Base-by-base conservation (phyloP, 2,113 vertebrate genomes). In the Nymphicus hollandicus region DNA sequence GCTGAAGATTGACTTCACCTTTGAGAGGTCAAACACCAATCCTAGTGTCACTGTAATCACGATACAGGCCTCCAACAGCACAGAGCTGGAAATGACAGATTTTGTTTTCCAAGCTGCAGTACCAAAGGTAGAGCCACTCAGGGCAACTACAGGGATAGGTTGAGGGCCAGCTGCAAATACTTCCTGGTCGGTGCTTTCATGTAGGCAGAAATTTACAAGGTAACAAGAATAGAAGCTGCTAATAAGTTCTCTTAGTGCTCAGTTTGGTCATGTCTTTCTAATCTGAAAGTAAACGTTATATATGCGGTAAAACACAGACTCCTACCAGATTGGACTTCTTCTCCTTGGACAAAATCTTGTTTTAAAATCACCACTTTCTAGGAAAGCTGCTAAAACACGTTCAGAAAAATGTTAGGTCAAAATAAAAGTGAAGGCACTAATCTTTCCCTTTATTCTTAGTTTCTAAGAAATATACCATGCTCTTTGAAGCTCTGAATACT, bases 51-150 rank as follows among this genome's bases (percentile, higher is more conserved):
- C 99, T 27, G 98, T 99, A 97, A 99, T 99, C 95, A 99, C 99
- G 71, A 99, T 99, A 98, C 99, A 99, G 87, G 99, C 99, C 96
- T 99, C 98, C 93, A 99, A 99, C 98, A 98, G 98, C 90, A 99
- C 99, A 70, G 99, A 99, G 76, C 97, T 98, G 94, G 99, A 99
- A 60, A 99, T 99, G 99, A 99, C 99, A 41, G 99, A 99, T 73
- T 99, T 99, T 97, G 99, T 99, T 98, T 99, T 99, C 98, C 99
- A 99, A 98, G 99, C 99, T 99, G 99, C 99, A 97, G 99, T 99
- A 99, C 99, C 99, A 99, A 99, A 99, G 99, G 99, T 99, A 98
- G 53, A 90, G 47, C 88, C 19, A 33, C 47, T 37, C 29, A 55
- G 13, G 50, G 43, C 41, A 52, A 3, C 44, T 64, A 7, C 50